Evolutionary conservation across 2,113 vertebrate genomes (phyloP).

Genomic region (Rhynchopsitta pachyrhyncha): DNA sequence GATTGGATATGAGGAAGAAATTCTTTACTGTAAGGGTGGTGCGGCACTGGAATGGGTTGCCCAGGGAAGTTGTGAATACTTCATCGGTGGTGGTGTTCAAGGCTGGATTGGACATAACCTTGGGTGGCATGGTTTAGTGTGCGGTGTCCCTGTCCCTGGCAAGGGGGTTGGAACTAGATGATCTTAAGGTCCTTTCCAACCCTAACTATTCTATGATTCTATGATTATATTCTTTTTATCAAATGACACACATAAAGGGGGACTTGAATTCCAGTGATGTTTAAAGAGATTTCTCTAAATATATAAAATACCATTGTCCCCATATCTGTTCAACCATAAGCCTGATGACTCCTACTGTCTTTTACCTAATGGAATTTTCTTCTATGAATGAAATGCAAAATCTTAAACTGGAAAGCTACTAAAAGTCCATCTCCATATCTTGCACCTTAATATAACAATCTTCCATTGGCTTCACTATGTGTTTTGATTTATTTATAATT

Average conservation of each 20-base stretch:
- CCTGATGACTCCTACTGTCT: not conserved
- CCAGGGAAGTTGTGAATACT: too few relatives aligned
- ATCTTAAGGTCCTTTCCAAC: too few relatives aligned
- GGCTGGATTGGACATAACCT: too few relatives aligned
- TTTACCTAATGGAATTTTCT: not conserved
- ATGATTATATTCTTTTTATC: not conserved
- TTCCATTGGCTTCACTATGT: not conserved
- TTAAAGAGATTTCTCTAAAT: not conserved
- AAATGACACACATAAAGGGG: not conserved
- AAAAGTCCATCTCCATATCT: not conserved
- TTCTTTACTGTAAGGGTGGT: too few relatives aligned
- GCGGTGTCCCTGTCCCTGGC: too few relatives aligned
- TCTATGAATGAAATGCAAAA: not conserved
- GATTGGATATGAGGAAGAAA: too few relatives aligned
- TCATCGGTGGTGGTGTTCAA: too few relatives aligned
- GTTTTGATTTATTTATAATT: not conserved
- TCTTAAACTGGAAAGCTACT: not conserved
- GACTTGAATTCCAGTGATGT: not conserved
- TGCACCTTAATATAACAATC: not conserved
- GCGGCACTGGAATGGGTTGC: too few relatives aligned
- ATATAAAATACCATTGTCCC: not conserved
- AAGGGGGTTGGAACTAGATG: too few relatives aligned
- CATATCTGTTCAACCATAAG: rapidly evolving
- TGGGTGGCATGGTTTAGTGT: too few relatives aligned
- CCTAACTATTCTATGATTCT: too few relatives aligned